phyloP scores from a whole-genome alignment of 2,797 vertebrate genomes.

The Strix occidentalis region DNA sequence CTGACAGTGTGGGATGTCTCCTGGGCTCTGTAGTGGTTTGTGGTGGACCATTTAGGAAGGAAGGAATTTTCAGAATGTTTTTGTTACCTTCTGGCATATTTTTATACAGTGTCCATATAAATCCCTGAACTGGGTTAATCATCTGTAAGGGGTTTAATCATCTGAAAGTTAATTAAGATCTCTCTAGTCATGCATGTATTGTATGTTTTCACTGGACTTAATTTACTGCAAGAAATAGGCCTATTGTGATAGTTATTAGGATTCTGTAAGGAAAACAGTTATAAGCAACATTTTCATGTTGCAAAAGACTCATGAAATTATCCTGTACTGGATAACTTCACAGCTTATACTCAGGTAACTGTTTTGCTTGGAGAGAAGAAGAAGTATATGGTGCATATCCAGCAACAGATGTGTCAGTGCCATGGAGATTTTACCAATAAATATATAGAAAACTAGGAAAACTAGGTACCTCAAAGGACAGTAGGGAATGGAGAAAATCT shows the following conservation, averaged over 20 bases:
- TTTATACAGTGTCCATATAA: background rate
- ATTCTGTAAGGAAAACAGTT: background rate
- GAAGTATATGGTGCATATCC: background rate
- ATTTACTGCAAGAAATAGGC: constrained; percentile 13
- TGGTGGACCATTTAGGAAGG: background rate
- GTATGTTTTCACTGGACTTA: constrained; percentile 2
- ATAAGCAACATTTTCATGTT: background rate
- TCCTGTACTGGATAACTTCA: background rate
- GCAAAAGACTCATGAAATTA: background rate
- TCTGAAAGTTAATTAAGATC: constrained; percentile 15
- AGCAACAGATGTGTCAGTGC: background rate
- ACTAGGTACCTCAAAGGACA: background rate
- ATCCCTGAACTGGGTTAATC: background rate
- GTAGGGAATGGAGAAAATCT: background rate
- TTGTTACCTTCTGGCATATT: constrained; percentile 15
- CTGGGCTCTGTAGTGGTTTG: background rate
- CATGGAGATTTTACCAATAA: background rate
- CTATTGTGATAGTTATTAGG: background rate
- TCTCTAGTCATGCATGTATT: background rate
- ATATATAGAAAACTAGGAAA: background rate
- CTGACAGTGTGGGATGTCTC: background rate
- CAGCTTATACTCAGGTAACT: background rate
- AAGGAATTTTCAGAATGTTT: constrained; percentile 11
- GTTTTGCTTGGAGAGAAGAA: background rate
- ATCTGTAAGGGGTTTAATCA: constrained; percentile 10